Evolutionary conservation across 1,140 invertebrate genomes (phyloP).

Genomic region (Tetraneura akinire): DNA sequence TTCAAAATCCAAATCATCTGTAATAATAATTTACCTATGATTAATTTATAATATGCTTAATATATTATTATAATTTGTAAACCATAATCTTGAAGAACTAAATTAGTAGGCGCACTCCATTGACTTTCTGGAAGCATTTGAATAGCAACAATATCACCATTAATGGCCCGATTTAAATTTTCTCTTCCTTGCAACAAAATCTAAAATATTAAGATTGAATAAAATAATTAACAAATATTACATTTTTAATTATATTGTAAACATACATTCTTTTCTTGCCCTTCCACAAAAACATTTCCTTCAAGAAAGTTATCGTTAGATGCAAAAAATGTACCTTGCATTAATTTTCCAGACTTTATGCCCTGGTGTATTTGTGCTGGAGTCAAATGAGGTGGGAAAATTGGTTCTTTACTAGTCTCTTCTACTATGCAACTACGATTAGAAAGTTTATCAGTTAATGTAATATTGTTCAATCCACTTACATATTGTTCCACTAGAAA

Average conservation of each 20-base stretch:
- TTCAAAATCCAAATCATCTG: conserved; percentile 79
- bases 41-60: not conserved
- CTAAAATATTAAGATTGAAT: conserved; percentile 60
- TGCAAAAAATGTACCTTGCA: conserved; percentile 83
- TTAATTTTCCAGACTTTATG: conserved; percentile 74
- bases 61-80: conserved; percentile 55
- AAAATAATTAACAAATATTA: not conserved
- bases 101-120: conserved; percentile 82
- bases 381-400: conserved; percentile 86
- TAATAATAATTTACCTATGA: no score
- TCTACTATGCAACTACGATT: conserved; percentile 68
- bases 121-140: conserved; percentile 86
- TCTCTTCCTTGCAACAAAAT: conserved; percentile 86
- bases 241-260: not conserved
- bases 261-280: conserved; percentile 70
- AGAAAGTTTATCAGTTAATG: conserved; percentile 76
- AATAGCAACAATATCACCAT: conserved; percentile 92
- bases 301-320: conserved; percentile 93
- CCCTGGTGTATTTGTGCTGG: conserved; percentile 75
- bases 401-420: conserved; percentile 65
- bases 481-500: conserved; percentile 73
- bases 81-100: conserved; percentile 81
- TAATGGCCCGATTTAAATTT: conserved; percentile 90
- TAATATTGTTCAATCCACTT: conserved; percentile 66
- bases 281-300: conserved; percentile 83